Evolutionary conservation across 2,113 vertebrate genomes (phyloP).

Genomic region (Strix uralensis): DNA sequence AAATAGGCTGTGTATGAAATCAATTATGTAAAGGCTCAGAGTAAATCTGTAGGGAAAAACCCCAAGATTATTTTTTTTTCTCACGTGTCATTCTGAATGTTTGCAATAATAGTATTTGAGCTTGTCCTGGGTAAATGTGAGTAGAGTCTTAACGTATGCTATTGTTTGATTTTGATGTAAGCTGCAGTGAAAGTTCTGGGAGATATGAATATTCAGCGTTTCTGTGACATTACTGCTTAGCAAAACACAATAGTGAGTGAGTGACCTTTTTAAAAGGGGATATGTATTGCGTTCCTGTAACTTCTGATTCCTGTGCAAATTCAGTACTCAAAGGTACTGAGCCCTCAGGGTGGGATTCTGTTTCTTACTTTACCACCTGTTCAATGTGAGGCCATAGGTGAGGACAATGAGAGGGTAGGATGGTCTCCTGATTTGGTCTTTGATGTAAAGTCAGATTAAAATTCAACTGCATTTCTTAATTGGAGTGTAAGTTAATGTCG

Average conservation of each 20-base stretch:
- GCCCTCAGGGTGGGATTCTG: no score
- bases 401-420: not conserved
- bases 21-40: not conserved
- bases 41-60: accelerated
- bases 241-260: not conserved
- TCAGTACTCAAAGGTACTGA: no score
- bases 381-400: not conserved
- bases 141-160: accelerated
- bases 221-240: not conserved
- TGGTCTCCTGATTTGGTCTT: not conserved
- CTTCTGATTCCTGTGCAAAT: not conserved
- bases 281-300: not conserved
- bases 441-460: not conserved
- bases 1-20: not conserved
- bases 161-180: not conserved
- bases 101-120: not conserved
- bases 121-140: not conserved
- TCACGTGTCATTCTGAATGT: not conserved
- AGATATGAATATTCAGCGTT: accelerated
- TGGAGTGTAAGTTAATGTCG: not conserved
- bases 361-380: not conserved
- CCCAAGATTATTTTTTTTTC: accelerated
- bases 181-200: not conserved
- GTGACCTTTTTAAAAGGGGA: not conserved
- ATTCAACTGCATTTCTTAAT: not conserved